Evolutionary conservation across 30 jellyfish, hydroid and myxozoan species (phyloP).

Genomic region (Nemopilema nomurai): DNA sequence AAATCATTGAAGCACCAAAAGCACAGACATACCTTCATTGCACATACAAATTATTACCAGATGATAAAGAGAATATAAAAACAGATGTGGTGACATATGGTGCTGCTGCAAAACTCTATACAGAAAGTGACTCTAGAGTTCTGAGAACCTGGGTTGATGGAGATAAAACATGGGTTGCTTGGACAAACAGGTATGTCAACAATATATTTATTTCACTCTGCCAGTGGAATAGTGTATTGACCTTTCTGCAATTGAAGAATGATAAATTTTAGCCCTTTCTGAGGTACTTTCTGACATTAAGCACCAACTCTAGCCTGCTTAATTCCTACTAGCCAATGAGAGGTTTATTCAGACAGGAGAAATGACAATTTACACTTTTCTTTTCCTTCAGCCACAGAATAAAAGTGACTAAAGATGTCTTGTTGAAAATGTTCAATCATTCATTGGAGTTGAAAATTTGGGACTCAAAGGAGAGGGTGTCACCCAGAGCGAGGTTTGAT

Average conservation of each 20-base stretch:
- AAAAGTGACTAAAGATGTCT: conserved; percentile 64
- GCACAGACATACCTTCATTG: conserved; percentile 95
- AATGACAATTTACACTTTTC: background rate
- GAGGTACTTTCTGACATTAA: too few species aligned
- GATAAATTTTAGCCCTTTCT: too few species aligned
- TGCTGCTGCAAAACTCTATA: conserved; percentile 90
- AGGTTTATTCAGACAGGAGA: background rate
- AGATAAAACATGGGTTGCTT: conserved; percentile 95
- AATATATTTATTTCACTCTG: background rate
- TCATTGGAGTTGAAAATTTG: conserved; percentile 80
- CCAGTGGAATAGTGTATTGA: too few species aligned
- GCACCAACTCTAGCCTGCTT: too few species aligned
- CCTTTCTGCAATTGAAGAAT: too few species aligned
- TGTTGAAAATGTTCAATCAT: conserved; percentile 83
- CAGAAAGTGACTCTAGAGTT: conserved; percentile 89
- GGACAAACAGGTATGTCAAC: conserved; percentile 82
- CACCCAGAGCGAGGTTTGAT: conserved; percentile 98
- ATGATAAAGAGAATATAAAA: conserved; percentile 78
- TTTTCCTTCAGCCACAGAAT: conserved; percentile 68
- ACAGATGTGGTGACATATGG: conserved; percentile 96
- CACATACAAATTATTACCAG: conserved; percentile 80
- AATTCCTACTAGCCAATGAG: too few species aligned
- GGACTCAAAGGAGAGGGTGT: conserved; percentile 93
- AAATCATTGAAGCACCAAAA: conserved; percentile 69
- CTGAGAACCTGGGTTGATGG: conserved; percentile 91